A percentile compares a stretch with the other conserved stretches of the same genome.
These are phyloP conservation scores for Brachypteracias leptosomus DNA, from an alignment of 2,113 vertebrate genomes.

Conservation along the genomic window DNA sequence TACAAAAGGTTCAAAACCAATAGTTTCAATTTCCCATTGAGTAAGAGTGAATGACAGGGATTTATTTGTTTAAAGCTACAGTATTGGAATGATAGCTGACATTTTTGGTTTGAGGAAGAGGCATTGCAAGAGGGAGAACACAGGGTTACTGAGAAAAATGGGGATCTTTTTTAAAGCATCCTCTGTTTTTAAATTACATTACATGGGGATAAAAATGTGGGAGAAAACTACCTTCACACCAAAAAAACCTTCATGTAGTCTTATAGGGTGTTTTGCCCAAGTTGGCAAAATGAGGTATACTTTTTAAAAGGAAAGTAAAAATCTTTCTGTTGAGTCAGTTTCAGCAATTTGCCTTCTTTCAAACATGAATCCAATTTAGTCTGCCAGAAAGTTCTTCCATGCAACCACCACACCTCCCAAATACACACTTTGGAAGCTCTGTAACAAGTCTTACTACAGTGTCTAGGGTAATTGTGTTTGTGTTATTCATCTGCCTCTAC, in stretches of 20 bases:
- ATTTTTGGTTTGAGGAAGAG: not conserved
- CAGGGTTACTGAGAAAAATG: not conserved
- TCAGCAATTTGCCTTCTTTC: not conserved
- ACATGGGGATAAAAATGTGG: not conserved
- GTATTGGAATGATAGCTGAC: not conserved
- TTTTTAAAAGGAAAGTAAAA: not conserved
- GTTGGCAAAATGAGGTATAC: not conserved
- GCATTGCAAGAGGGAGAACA: not conserved
- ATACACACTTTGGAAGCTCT: not conserved
- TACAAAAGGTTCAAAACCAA: not conserved
- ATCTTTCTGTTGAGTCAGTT: not conserved
- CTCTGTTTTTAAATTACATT: not conserved
- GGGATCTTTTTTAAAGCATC: accelerated
- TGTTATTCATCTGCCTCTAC: slow-evolving; percentile 48
- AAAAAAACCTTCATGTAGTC: not conserved
- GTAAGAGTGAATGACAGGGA: not conserved
- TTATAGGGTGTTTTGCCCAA: not conserved
- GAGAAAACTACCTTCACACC: not conserved
- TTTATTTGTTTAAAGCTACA: not conserved
- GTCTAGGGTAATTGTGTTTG: slow-evolving; percentile 2
- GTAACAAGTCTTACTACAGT: not conserved
- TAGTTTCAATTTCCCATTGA: not conserved
- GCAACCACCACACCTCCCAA: not conserved
- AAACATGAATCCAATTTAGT: not conserved
- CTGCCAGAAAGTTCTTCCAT: not conserved